A percentile compares a stretch with the other conserved stretches of the same genome.
phyloP scores from a whole-genome alignment of 1,140 invertebrate species.

The Cydia splendana region DNA sequence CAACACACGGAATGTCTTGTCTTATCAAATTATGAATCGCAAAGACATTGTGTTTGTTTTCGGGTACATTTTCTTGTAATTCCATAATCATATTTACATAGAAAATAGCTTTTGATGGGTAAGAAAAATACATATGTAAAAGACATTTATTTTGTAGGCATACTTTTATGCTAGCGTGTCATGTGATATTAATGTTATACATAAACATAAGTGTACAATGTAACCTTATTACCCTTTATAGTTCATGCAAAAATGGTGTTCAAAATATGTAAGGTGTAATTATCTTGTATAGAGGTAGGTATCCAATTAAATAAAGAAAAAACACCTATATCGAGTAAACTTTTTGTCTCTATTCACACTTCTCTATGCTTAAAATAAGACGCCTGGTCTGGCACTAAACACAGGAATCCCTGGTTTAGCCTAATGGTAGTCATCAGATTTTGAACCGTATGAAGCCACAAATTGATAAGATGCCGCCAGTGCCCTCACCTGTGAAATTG shows the following conservation, averaged over 20 bases:
- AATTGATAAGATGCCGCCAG: too few relatives aligned
- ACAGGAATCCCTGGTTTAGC: not conserved
- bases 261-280: not conserved
- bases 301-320: too few relatives aligned
- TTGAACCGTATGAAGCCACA: not conserved
- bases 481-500: not conserved
- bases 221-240: too few relatives aligned
- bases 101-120: not conserved
- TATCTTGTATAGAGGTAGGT: too few relatives aligned
- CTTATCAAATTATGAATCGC: slow-evolving; percentile 20
- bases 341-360: too few relatives aligned
- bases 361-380: too few relatives aligned
- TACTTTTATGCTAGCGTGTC: not conserved
- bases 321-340: too few relatives aligned
- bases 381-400: not conserved
- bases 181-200: too few relatives aligned
- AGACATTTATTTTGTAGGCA: not conserved
- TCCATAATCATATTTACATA: not conserved
- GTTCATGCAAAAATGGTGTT: too few relatives aligned
- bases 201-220: too few relatives aligned
- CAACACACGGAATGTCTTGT: not conserved
- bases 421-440: not conserved
- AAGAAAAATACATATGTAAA: not conserved
- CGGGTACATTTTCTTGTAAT: not conserved
- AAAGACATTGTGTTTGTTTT: slow-evolving; percentile 4